Base-by-base conservation (phyloP, 1,140 invertebrate species). In the Drosophila elegans region DNA sequence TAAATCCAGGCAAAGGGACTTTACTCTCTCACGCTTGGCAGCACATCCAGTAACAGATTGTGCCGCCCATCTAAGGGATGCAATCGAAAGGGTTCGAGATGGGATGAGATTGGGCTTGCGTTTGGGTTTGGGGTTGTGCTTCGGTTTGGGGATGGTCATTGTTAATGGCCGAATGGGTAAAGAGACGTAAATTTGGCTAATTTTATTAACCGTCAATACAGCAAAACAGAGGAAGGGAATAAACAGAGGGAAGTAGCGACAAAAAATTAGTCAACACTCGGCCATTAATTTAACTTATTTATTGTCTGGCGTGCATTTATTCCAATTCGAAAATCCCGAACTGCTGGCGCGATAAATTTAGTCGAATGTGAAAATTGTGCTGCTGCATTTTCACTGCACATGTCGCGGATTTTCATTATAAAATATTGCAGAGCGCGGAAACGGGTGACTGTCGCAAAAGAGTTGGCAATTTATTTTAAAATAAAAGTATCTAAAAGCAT, bases 281-380 rank as follows among this genome's bases (percentile, higher is more conserved):
- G 73, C 54, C 86, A 90, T 91, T 86, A 81, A 84, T 91, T 83
- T 81, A 90, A 90, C 91, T 91, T 91, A 91, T 91, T 90, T 91
- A 91, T 91, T 90, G 80, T 53, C 80, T 81, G 82, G 67, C 74
- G 64, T 61, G 73, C 74, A 83, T 77, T 85, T 85, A 83, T 83
- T 52, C 71, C 66, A 46, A 69, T 71, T 81, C 80, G 80, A 77
- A 88, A 88, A 88, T 88, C 84, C 84, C 72, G 48, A 86, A 84
- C 62, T 82, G 73, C 59, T 66, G 12, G 32, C 61, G 77, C 69
- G 74, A 91, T 91, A 91, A 91, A 91, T 91, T 91, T 83, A 69
- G 77, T 78, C 69, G 75, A 91, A 91, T 91, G 90, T 88, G 90
- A 88, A 91, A 91, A 91, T 91, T 90, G 88, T 91, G 83, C 81